Percentiles rank a stretch among this genome's conserved stretches.
phyloP scores from a whole-genome alignment of 2,888 invertebrate species.

The Tinea semifulvella region DNA sequence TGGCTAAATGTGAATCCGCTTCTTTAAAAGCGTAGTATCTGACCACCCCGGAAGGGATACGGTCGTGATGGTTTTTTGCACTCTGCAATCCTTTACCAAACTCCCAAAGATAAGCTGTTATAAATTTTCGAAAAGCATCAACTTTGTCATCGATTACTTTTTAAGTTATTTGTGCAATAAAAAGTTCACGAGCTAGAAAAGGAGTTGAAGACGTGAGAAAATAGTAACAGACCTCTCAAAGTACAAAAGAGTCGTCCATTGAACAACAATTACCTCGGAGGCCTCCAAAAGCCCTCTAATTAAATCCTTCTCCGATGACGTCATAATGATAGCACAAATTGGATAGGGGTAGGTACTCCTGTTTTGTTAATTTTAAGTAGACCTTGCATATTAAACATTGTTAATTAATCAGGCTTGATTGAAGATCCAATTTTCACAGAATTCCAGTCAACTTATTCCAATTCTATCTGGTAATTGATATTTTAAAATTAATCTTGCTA shows the following conservation, averaged over 20 bases:
- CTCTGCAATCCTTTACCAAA: too few relatives aligned
- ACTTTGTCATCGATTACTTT: too few relatives aligned
- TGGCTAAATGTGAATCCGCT: too few relatives aligned
- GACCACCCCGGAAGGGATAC: too few relatives aligned
- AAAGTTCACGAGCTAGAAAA: neutral
- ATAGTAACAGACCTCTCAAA: neutral
- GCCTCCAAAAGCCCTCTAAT: constrained; percentile 61
- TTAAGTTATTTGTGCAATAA: too few relatives aligned
- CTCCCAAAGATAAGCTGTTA: too few relatives aligned
- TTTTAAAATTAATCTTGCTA: too few relatives aligned
- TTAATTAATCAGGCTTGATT: constrained; percentile 10
- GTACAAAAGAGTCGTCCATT: constrained; percentile 29
- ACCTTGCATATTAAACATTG: constrained; percentile 7
- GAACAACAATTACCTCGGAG: constrained; percentile 62
- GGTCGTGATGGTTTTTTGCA: too few relatives aligned
- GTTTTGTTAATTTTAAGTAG: constrained; percentile 55
- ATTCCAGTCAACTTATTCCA: neutral
- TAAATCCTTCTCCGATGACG: constrained; percentile 66
- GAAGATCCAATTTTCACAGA: constrained; percentile 6
- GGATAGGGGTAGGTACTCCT: constrained; percentile 52
- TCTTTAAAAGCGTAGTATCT: too few relatives aligned
- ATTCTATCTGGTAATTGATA: neutral
- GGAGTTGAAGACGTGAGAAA: neutral
- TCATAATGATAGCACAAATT: constrained; percentile 64
- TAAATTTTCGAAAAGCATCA: too few relatives aligned